Percentiles rank a stretch among this genome's conserved stretches.
Conservation (phyloP, 2,888 invertebrate species). For the Steinernema hermaphroditum region DNA sequence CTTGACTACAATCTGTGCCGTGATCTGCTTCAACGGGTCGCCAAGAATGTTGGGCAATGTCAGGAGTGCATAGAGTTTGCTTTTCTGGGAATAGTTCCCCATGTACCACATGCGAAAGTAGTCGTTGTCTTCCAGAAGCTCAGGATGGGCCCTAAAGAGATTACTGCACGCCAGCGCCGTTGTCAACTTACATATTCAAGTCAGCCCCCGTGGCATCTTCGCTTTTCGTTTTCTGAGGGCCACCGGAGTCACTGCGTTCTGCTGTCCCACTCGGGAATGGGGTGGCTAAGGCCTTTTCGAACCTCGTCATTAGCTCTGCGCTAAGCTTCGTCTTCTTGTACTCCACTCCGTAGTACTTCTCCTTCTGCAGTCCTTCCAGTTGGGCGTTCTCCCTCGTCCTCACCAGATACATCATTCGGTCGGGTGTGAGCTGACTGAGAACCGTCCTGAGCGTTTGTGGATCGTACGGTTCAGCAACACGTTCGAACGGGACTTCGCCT, state of each 20-base stretch:
- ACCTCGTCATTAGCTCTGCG: background rate
- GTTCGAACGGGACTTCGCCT: conserved; percentile 75
- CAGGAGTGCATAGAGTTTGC: too few relatives aligned
- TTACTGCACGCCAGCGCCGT: conserved; percentile 61
- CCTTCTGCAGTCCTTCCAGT: background rate
- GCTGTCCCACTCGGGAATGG: too few relatives aligned
- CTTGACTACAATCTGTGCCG: too few relatives aligned
- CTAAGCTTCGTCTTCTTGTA: background rate
- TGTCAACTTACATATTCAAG: conserved; percentile 68
- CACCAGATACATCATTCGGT: background rate
- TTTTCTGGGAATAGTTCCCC: conserved; percentile 85
- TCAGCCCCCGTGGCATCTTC: conserved; percentile 71
- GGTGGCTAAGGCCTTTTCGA: background rate
- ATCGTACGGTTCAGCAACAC: conserved; percentile 40
- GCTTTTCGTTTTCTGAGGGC: conserved; percentile 31
- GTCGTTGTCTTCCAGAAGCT: conserved; percentile 75
- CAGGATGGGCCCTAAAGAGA: conserved; percentile 34
- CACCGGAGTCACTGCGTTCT: background rate
- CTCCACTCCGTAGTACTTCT: background rate
- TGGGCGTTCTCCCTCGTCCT: background rate
- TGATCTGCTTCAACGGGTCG: too few relatives aligned
- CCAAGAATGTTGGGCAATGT: too few relatives aligned
- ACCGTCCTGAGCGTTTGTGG: background rate
- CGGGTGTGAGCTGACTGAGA: background rate
- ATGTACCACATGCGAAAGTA: conserved; percentile 87